phyloP scores from a whole-genome alignment of 37 sponge, comb jelly and placozoan genomes.

The Haliclona indistincta region DNA sequence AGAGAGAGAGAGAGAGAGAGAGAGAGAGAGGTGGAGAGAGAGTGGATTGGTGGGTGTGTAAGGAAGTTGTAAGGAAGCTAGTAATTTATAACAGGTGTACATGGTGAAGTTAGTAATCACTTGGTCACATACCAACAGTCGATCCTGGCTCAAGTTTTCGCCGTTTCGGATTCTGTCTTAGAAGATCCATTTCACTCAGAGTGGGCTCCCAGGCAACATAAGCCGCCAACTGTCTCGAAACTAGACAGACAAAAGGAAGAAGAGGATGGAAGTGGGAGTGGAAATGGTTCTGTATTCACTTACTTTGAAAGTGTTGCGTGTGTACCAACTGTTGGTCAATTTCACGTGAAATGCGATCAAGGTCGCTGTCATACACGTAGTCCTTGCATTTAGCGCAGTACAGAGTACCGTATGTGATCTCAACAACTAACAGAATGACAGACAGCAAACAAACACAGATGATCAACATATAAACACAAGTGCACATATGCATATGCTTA shows the following conservation, averaged over 20 bases:
- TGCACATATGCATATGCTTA: constrained; percentile 12
- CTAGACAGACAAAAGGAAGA: neutral
- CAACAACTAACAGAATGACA: constrained; percentile 63
- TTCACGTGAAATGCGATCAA: constrained; percentile 59
- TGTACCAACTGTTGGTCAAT: constrained; percentile 65
- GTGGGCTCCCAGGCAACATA: constrained; percentile 76
- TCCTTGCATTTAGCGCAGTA: constrained; percentile 82
- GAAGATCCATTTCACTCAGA: constrained; percentile 49
- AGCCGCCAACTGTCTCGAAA: constrained; percentile 39
- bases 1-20: too few relatives aligned
- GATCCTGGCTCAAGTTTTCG: constrained; percentile 67
- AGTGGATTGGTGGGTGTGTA: too few relatives aligned
- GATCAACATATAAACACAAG: neutral
- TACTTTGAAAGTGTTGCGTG: constrained; percentile 18
- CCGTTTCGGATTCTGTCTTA: constrained; percentile 73
- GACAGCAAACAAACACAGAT: neutral
- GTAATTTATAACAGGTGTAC: constrained; percentile 3
- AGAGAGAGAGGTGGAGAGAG: too few relatives aligned
- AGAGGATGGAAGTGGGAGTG: neutral
- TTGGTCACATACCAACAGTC: constrained; percentile 46
- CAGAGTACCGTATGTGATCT: constrained; percentile 76
- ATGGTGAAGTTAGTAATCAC: neutral
- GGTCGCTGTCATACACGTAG: constrained; percentile 73
- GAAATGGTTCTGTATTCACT: neutral
- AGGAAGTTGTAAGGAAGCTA: neutral